Conservation (phyloP, 2,113 vertebrate genomes). For the Cricetomys ansorgei region DNA sequence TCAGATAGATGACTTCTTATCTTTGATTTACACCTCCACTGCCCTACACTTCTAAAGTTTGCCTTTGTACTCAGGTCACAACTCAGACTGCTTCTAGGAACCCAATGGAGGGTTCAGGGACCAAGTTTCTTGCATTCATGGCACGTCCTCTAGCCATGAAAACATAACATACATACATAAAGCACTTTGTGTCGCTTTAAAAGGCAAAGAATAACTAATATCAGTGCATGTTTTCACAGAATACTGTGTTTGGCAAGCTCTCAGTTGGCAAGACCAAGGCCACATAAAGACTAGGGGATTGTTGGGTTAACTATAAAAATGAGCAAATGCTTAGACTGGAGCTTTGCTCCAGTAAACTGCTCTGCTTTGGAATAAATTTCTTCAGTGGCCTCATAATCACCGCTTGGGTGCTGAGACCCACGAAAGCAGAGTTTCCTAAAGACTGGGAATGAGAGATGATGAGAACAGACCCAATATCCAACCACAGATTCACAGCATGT, state of each 20-base stretch:
- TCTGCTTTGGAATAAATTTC: not conserved
- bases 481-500: not conserved
- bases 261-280: not conserved
- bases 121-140: not conserved
- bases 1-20: not conserved
- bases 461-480: not conserved
- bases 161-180: not conserved
- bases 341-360: not conserved
- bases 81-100: not conserved
- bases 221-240: slow-evolving; percentile 14
- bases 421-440: not conserved
- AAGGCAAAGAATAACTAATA: slow-evolving; percentile 18
- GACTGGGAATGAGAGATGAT: not conserved
- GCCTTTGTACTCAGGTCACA: not conserved
- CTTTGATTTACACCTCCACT: not conserved
- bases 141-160: not conserved
- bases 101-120: not conserved
- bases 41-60: not conserved
- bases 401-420: too few species aligned
- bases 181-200: not conserved
- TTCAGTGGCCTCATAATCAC: not conserved
- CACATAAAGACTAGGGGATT: not conserved
- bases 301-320: not conserved
- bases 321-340: not conserved
- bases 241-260: not conserved